Base-by-base conservation (phyloP, 2,888 invertebrate genomes). In the Troglohyphantes excavatus region DNA sequence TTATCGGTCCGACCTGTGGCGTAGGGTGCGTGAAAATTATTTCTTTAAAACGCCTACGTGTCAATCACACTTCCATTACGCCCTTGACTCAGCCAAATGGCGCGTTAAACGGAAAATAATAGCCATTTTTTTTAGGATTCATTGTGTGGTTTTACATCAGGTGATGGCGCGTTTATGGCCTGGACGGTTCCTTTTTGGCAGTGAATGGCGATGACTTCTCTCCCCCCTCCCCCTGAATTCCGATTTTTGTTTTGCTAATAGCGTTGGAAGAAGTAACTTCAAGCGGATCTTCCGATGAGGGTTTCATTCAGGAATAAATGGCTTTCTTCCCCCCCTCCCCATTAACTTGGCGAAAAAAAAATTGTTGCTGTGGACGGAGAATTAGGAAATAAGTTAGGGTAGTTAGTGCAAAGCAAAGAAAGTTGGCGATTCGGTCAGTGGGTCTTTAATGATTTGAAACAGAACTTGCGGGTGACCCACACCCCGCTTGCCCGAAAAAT, bases 41-140 rank as follows among this genome's bases (percentile, higher is more conserved):
- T 39, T 63, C 59, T 39, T 27, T 19, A 19, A 59, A 33, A 21
- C 70, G 21, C 82, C 59, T 59, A 72, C 29, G 33, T 76, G 85
- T 23, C 76, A 59, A 85, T 78, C 85, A 70, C 53, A 43, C 29
- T 7, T 65, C 67, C 65, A 84, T 84, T 78, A 76, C 53, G 39
- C 59, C 68, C 59, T 75, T 61, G 39, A 61, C 72, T 27, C n/a
- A 21, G 6, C 39, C 68, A 76, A 85, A 85, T 78, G 85, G 59
- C 59, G 39, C 85, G 76, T 85, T 85, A 85, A 78, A 43, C 76
- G 59, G 19, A 33, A 85, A 84, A 85, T 85, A 85, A 85, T 76
- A 27, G 59, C 76, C 33, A 68, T 46, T 85, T 84, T 43, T 27
- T 46, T 19, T 23, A 33, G 53, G 27, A 73, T 19, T 33, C 53